Percentiles rank a stretch among this genome's conserved stretches.
These are phyloP conservation scores for Onychomys torridus DNA, from an alignment of 2,797 vertebrate genomes.

Conservation along the genomic window DNA sequence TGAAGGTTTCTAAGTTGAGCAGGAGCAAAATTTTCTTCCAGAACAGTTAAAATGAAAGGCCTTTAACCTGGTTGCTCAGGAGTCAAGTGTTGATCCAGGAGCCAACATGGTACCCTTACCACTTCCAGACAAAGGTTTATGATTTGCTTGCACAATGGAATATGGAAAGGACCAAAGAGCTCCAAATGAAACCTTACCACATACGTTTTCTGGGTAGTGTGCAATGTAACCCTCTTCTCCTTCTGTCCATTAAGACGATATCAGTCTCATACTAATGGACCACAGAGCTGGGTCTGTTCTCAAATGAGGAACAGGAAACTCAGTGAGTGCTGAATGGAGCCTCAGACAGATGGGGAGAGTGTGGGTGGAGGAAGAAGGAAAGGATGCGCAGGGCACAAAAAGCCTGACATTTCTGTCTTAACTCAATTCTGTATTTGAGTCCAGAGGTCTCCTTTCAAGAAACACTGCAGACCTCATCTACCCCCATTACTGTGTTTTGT, in stretches of 20 bases:
- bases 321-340: not conserved
- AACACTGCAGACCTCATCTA: not conserved
- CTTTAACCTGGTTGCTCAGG: not conserved
- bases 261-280: not conserved
- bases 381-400: not conserved
- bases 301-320: not conserved
- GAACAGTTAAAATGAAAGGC: not conserved
- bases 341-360: not conserved
- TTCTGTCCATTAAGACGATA: not conserved
- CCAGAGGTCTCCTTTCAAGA: not conserved
- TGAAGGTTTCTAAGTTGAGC: not conserved
- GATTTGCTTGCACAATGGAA: not conserved
- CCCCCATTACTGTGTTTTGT: not conserved
- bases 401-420: not conserved
- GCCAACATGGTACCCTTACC: not conserved
- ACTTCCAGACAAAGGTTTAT: not conserved
- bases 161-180: not conserved
- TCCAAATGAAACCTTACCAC: not conserved
- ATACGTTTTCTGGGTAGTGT: not conserved
- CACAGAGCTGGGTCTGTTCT: not conserved
- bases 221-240: not conserved
- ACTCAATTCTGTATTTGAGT: not conserved
- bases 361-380: not conserved
- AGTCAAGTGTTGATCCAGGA: not conserved
- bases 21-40: not conserved